These are phyloP conservation scores for Plecotus auritus DNA, from an alignment of 2,113 vertebrate species.

Conservation along the genomic window DNA sequence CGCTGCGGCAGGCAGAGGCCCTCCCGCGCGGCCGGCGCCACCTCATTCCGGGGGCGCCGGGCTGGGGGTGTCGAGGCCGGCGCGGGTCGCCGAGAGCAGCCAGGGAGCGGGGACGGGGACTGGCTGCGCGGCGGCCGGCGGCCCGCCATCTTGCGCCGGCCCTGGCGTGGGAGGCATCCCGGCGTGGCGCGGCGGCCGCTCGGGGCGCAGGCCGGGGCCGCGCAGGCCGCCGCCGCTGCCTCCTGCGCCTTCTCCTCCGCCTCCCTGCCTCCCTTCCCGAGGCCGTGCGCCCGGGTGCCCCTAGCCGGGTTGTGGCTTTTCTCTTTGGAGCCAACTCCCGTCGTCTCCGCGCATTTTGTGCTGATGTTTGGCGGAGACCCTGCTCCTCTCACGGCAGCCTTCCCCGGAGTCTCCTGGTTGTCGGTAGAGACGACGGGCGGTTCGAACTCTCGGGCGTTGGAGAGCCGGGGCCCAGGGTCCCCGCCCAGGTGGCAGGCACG, in stretches of 20 bases:
- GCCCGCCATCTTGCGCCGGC: slow-evolving; percentile 61
- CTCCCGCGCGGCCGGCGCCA: slow-evolving; percentile 60
- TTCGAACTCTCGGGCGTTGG: neutral
- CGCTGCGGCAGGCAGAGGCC: slow-evolving; percentile 49
- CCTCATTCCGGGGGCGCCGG: slow-evolving; percentile 58
- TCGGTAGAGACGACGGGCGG: neutral
- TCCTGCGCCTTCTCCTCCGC: neutral
- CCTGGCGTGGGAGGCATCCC: slow-evolving; percentile 27
- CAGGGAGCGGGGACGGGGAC: slow-evolving; percentile 36
- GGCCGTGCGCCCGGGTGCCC: neutral
- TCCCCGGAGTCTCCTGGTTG: neutral
- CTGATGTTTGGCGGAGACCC: neutral
- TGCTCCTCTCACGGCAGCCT: neutral
- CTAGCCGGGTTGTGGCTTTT: neutral
- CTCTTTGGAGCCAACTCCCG: neutral
- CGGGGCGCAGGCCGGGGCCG: neutral
- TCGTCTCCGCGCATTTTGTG: neutral
- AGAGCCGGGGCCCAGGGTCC: neutral
- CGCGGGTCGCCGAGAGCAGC: slow-evolving; percentile 44
- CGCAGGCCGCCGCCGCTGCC: neutral
- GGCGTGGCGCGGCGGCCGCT: neutral
- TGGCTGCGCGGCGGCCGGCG: slow-evolving; percentile 28
- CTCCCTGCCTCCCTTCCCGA: neutral
- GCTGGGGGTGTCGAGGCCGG: slow-evolving; percentile 51
- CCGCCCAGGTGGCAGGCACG: neutral